phyloP scores from a whole-genome alignment of 1,140 invertebrate genomes.

The Drosophila asahinai region DNA sequence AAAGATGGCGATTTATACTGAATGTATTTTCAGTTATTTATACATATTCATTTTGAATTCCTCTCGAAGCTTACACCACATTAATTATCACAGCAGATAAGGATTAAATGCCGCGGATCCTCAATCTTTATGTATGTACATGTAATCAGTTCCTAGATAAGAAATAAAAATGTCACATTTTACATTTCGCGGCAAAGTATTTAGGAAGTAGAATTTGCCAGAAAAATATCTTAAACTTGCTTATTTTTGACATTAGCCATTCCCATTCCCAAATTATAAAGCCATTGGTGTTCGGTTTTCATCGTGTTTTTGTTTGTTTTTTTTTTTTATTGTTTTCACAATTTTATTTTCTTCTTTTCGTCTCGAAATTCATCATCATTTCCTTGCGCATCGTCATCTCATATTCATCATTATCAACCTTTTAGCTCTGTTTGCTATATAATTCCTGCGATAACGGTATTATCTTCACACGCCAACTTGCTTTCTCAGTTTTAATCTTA shows the following conservation, averaged over 20 bases:
- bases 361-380: constrained; percentile 59
- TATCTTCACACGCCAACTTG: constrained; percentile 35
- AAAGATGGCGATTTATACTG: neutral
- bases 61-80: too few species aligned
- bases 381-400: constrained; percentile 67
- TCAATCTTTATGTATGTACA: too few species aligned
- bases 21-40: too few species aligned
- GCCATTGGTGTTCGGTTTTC: constrained; percentile 4
- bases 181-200: neutral
- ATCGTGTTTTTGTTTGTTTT: constrained; percentile 26
- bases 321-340: constrained; percentile 26
- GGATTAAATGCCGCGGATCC: too few species aligned
- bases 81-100: too few species aligned
- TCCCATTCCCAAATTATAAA: constrained; percentile 3
- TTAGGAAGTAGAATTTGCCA: neutral
- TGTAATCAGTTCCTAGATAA: too few species aligned
- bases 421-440: constrained; percentile 41
- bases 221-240: too few species aligned
- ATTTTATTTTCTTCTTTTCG: constrained; percentile 36
- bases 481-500: constrained; percentile 59
- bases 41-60: too few species aligned
- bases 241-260: neutral
- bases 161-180: too few species aligned
- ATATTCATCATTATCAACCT: constrained; percentile 12
- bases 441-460: constrained; percentile 53